Percentiles rank a stretch among this genome's conserved stretches.
Conservation (phyloP, 2,888 invertebrate species). For the Phanerotoma sp. region DNA sequence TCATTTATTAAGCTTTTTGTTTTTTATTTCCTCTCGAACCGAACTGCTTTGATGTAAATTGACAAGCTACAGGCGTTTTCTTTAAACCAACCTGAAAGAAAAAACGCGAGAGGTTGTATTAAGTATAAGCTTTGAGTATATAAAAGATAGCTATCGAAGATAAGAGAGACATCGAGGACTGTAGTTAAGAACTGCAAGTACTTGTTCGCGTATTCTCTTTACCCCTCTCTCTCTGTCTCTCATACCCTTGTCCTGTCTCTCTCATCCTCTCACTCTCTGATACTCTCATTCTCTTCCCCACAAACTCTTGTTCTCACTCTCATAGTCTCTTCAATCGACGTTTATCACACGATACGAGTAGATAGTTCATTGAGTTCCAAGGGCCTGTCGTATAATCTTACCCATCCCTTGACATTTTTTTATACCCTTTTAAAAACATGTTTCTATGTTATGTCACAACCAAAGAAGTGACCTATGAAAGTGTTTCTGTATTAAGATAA, state of each 20-base stretch:
- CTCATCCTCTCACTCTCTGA: too few species aligned
- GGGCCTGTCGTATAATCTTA: slow-evolving; percentile 8
- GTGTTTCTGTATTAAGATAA: too few species aligned
- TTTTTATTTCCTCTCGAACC: background rate
- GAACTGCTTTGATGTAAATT: slow-evolving; percentile 16
- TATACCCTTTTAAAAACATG: background rate
- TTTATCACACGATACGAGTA: slow-evolving; percentile 3
- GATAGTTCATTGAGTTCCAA: slow-evolving; percentile 4
- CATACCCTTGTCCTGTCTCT: background rate
- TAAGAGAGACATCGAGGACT: slow-evolving; percentile 31
- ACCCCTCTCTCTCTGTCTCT: background rate
- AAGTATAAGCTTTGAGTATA: slow-evolving; percentile 11
- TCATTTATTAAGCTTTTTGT: too few species aligned
- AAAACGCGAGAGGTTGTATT: background rate
- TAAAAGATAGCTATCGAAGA: slow-evolving; percentile 30
- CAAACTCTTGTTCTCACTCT: too few species aligned
- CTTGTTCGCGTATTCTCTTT: background rate
- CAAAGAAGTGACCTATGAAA: too few species aligned
- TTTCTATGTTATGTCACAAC: too few species aligned
- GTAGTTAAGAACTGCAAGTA: slow-evolving; percentile 23
- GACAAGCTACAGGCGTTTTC: slow-evolving; percentile 7
- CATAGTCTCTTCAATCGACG: background rate
- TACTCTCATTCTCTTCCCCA: too few species aligned
- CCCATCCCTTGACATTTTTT: background rate
- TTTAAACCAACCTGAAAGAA: slow-evolving; percentile 9